phyloP scores from a whole-genome alignment of 2,888 invertebrate genomes.

The Bombylius major region DNA sequence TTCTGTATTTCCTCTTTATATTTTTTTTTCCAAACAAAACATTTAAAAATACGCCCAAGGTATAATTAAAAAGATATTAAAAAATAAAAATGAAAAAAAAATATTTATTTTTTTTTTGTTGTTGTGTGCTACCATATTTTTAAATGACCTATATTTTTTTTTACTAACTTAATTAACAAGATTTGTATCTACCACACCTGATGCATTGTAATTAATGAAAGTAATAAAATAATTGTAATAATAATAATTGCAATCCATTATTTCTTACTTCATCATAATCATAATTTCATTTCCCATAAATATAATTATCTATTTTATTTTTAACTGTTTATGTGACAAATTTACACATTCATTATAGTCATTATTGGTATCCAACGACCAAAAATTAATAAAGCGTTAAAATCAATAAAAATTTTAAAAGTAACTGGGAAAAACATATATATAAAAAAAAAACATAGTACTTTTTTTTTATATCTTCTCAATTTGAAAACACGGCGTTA shows the following conservation, averaged over 20 bases:
- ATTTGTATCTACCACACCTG: not conserved
- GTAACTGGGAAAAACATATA: too few relatives aligned
- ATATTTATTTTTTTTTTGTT: too few relatives aligned
- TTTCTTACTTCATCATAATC: not conserved
- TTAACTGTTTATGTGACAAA: not conserved
- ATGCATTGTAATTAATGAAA: not conserved
- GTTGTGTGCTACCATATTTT: too few relatives aligned
- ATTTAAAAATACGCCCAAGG: too few relatives aligned
- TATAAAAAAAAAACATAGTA: not conserved
- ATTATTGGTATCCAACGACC: too few relatives aligned
- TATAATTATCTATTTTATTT: not conserved
- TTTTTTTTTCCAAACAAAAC: too few relatives aligned
- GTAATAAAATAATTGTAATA: not conserved
- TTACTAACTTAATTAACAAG: too few relatives aligned
- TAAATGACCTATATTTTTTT: too few relatives aligned
- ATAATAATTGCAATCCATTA: not conserved
- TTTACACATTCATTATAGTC: not conserved
- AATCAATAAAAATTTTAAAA: not conserved
- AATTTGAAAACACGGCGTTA: not conserved
- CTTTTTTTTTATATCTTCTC: not conserved
- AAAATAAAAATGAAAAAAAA: too few relatives aligned
- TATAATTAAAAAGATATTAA: too few relatives aligned
- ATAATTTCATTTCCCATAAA: not conserved
- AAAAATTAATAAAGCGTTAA: not conserved
- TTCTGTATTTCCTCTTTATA: too few relatives aligned